Percentiles rank a stretch among this genome's conserved stretches.
Conservation (phyloP, 2,888 invertebrate genomes). For the Andrena praecox region DNA sequence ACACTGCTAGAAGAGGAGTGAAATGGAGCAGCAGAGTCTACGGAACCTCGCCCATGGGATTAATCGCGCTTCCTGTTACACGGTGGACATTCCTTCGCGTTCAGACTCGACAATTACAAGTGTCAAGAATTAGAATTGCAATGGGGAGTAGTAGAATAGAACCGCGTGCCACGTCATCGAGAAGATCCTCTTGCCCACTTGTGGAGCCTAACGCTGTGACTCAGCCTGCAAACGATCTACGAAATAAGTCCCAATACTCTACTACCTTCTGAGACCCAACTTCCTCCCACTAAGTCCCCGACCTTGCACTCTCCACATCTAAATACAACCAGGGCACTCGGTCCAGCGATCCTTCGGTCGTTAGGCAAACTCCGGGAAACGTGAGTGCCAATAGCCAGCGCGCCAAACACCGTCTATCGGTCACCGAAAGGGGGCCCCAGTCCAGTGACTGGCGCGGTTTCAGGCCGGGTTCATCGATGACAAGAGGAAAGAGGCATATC, state of each 20-base stretch:
- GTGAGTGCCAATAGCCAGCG: not conserved
- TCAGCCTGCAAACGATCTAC: no score
- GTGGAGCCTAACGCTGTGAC: no score
- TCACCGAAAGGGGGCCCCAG: constrained; percentile 8
- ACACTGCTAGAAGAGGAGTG: no score
- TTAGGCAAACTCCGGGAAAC: not conserved
- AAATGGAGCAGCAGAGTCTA: no score
- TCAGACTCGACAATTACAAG: not conserved
- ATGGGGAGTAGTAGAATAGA: not conserved
- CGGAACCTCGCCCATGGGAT: no score
- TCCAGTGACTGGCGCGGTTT: constrained; percentile 36
- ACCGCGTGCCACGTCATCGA: no score
- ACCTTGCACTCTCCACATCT: constrained; percentile 6
- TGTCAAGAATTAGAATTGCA: not conserved
- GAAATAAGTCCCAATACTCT: not conserved
- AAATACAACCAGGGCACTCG: not conserved
- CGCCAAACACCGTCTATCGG: not conserved
- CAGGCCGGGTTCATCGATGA: constrained; percentile 29
- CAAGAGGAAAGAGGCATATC: constrained; percentile 10
- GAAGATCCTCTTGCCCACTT: no score
- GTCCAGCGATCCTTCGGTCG: not conserved
- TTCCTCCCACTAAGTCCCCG: not conserved
- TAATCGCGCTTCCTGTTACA: constrained; percentile 7
- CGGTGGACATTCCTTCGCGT: constrained; percentile 11
- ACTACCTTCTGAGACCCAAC: not conserved